phyloP scores from a whole-genome alignment of 2,888 invertebrate genomes.

The Agrotis clavis region DNA sequence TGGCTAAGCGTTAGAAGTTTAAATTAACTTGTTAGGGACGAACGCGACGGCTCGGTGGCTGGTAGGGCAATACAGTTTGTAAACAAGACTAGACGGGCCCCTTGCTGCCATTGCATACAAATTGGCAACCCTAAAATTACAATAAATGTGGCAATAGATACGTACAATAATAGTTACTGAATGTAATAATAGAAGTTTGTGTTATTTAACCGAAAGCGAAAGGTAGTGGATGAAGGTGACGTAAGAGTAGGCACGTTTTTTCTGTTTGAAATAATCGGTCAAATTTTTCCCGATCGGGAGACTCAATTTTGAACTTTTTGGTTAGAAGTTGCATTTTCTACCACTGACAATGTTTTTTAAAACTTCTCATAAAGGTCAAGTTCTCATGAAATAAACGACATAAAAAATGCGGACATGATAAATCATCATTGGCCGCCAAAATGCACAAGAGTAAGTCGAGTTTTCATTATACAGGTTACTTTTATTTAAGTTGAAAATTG shows the following conservation, averaged over 20 bases:
- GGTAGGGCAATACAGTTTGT: slow-evolving; percentile 74
- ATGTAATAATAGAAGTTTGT: slow-evolving; percentile 31
- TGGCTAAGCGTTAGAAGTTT: slow-evolving; percentile 85
- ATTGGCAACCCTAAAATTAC: slow-evolving; percentile 76
- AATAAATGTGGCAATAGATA: slow-evolving; percentile 69
- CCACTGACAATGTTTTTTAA: not conserved
- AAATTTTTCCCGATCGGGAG: not conserved
- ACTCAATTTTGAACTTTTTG: not conserved
- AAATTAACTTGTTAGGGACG: slow-evolving; percentile 85
- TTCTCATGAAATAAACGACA: not conserved
- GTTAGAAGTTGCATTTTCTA: not conserved
- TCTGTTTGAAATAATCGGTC: too few relatives aligned
- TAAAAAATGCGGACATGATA: not conserved
- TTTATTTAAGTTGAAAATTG: too few relatives aligned
- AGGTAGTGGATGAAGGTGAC: not conserved
- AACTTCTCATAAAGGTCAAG: not conserved
- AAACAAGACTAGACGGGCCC: slow-evolving; percentile 74
- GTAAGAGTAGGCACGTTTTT: not conserved
- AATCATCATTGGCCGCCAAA: not conserved
- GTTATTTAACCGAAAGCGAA: not conserved
- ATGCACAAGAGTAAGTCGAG: too few relatives aligned
- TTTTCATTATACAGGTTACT: too few relatives aligned
- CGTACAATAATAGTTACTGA: slow-evolving; percentile 40
- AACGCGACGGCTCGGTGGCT: slow-evolving; percentile 66
- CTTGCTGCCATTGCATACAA: slow-evolving; percentile 80